These are phyloP conservation scores for Gopherus evgoodei DNA, from an alignment of 2,113 vertebrate species.

Conservation along the genomic window DNA sequence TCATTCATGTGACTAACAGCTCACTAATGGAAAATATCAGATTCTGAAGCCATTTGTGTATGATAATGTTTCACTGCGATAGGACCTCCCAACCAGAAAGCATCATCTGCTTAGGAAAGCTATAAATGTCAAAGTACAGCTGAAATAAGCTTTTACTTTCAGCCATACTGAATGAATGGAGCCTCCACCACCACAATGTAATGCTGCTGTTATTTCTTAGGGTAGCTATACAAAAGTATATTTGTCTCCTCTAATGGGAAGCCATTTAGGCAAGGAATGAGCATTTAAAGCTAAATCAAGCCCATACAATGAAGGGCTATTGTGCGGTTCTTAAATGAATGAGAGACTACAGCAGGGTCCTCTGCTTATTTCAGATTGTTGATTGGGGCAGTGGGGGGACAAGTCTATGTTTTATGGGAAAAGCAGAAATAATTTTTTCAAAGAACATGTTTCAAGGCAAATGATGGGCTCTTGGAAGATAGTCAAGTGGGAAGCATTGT, in stretches of 20 bases:
- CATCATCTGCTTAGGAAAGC: not conserved
- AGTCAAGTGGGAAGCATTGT: constrained; percentile 23
- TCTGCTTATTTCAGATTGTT: constrained; percentile 28
- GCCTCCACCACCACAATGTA: not conserved
- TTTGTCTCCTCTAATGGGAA: constrained; percentile 35
- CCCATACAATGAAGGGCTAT: not conserved
- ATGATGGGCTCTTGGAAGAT: constrained; percentile 20
- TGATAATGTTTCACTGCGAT: not conserved
- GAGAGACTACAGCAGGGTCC: fast-evolving
- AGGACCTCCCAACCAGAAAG: not conserved
- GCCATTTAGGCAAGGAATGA: not conserved
- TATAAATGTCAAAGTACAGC: constrained; percentile 14
- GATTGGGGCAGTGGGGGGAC: not conserved
- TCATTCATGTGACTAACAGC: not conserved
- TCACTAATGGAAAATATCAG: not conserved
- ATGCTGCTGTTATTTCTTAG: constrained; percentile 18
- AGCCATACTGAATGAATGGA: not conserved
- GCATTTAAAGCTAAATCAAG: not conserved
- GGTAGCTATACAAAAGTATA: not conserved
- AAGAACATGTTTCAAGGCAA: constrained; percentile 23
- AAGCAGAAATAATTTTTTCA: constrained; percentile 28
- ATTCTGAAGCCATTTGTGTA: not conserved
- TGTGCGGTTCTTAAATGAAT: not conserved
- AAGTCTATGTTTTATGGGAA: not conserved
- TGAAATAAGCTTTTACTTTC: constrained; percentile 45